Base-by-base conservation (phyloP, 2,888 invertebrate genomes). In the Pseudanteris insignis region DNA sequence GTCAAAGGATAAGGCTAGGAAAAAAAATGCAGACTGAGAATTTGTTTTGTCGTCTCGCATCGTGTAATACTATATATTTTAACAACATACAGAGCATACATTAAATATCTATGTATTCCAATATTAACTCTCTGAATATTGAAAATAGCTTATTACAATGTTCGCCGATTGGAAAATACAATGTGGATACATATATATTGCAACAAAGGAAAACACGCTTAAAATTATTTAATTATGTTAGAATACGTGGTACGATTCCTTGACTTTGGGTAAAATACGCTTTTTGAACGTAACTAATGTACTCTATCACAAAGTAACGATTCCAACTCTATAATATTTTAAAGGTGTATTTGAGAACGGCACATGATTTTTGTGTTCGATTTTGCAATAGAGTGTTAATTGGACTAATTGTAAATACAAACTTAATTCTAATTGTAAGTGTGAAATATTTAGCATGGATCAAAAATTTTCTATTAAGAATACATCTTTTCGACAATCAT, bases 21-120 rank as follows among this genome's bases (percentile, higher is more conserved):
- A 4, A 47, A 47, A 37, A 15, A 40, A 40, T 12, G 12, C 14
- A 46, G 30, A 30, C 30, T n/a, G 6, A 2, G 33, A 15, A 10
- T 51, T n/a, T 12, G 2, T 18, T 29, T 41, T 57, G 28, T 44
- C 54, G 13, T 41, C 44, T 51, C 59, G 14, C 43, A 36, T 64
- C 46, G 66, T 72, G 68, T 71, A 70, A 71, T 70, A 59, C 65
- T 73, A 71, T 71, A 69, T 70, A 70, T 74, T 74, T 70, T 66
- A 64, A 60, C 73, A 76, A 75, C 74, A 74, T 74, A 74, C 67
- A 77, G 73, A 74, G 72, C 70, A 72, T 73, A 77, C 75, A 75
- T 73, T 72, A 69, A 76, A 65, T 70, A 69, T 67, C 69, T 73
- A 71, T 74, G 69, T 62, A 69, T 70, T 70, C 70, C 69, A 70